Percentiles rank a stretch among this genome's conserved stretches.
Conservation (phyloP, 2,113 vertebrate species). For the Urocolius indicus region DNA sequence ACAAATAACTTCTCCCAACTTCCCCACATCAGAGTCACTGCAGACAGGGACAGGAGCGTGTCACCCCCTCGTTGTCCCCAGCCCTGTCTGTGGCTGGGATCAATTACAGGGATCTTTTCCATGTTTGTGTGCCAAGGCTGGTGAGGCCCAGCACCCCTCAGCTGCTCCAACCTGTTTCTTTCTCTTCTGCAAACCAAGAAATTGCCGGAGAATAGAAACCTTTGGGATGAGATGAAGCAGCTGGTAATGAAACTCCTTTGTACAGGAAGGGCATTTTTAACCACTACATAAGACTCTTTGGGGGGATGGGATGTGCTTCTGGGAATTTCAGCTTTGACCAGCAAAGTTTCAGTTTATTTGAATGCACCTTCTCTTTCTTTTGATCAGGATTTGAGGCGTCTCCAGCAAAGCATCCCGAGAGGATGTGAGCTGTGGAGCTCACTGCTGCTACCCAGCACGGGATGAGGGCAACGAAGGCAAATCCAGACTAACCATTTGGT, state of each 20-base stretch:
- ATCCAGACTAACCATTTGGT: accelerated
- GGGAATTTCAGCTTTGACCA: not conserved
- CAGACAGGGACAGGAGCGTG: not conserved
- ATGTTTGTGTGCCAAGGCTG: not conserved
- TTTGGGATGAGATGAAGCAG: not conserved
- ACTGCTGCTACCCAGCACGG: not conserved
- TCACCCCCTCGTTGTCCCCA: not conserved
- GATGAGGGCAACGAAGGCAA: accelerated
- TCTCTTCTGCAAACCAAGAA: not conserved
- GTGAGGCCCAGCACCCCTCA: not conserved
- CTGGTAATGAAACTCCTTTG: not conserved
- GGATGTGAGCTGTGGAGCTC: not conserved
- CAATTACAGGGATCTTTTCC: accelerated
- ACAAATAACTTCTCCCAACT: not conserved
- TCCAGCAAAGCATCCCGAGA: accelerated
- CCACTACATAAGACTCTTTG: not conserved
- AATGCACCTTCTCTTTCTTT: not conserved
- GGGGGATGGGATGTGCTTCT: not conserved
- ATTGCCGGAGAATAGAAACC: not conserved
- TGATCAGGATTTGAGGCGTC: no score
- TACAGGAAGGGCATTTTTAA: not conserved
- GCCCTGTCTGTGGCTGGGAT: not conserved
- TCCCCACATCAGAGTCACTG: not conserved
- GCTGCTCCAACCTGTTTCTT: not conserved
- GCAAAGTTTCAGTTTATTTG: not conserved